These are phyloP conservation scores for Strix aluco DNA, from an alignment of 2,113 vertebrate species.

Conservation along the genomic window DNA sequence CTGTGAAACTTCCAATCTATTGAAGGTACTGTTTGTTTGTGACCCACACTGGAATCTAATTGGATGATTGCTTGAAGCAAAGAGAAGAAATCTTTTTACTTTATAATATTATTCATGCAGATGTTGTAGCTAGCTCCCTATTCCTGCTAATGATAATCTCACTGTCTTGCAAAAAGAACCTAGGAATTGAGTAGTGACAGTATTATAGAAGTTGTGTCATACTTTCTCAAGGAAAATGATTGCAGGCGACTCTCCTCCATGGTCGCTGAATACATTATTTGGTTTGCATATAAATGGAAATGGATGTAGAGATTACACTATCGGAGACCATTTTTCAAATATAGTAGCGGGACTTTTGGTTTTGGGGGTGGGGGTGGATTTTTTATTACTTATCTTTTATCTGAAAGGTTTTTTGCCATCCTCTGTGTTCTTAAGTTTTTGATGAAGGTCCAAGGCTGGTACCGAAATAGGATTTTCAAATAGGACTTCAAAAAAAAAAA, in stretches of 20 bases:
- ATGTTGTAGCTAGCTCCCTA: background rate
- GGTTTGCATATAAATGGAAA: background rate
- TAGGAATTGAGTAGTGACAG: background rate
- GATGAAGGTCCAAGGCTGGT: background rate
- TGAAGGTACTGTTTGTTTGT: background rate
- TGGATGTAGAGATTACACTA: background rate
- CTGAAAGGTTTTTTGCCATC: background rate
- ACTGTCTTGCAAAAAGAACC: background rate
- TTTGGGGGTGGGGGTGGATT: no score
- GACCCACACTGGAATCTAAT: background rate
- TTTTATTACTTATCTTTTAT: background rate
- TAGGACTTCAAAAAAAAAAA: background rate
- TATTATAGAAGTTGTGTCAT: background rate
- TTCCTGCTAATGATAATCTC: background rate
- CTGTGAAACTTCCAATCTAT: background rate
- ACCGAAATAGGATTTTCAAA: background rate
- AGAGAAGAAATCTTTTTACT: background rate
- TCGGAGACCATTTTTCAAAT: background rate
- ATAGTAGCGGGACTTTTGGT: accelerated
- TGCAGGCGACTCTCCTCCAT: background rate
- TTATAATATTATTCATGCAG: background rate
- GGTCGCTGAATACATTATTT: background rate
- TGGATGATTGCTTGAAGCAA: background rate
- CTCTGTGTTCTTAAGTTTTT: background rate
- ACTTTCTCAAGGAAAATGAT: background rate